Percentiles rank a stretch among this genome's conserved stretches.
Evolutionary conservation across 2,113 vertebrate genomes (phyloP).

Genomic region (Turdus rufiventris): DNA sequence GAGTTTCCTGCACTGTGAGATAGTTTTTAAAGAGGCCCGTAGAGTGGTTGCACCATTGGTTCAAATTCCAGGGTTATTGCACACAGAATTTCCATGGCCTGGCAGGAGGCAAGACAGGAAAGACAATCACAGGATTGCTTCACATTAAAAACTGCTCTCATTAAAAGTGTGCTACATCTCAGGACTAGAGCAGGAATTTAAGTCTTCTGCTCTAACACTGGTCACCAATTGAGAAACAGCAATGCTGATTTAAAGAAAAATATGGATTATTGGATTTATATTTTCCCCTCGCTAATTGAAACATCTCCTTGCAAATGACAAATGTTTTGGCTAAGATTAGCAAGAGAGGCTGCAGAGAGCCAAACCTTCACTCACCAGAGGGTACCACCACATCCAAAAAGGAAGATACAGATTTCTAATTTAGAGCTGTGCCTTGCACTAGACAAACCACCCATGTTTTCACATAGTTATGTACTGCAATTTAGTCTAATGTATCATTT

Average conservation of each 20-base stretch:
- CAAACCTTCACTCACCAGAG: neutral
- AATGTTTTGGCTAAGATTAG: neutral
- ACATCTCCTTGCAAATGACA: neutral
- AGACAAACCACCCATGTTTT: neutral
- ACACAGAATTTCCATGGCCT: neutral
- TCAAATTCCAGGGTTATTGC: neutral
- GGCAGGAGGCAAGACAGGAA: neutral
- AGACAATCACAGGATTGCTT: neutral
- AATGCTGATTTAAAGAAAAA: neutral
- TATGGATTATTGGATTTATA: neutral
- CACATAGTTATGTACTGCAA: neutral
- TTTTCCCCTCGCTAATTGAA: neutral
- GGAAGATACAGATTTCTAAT: neutral
- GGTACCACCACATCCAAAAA: neutral
- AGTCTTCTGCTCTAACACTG: neutral
- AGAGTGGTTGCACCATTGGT: neutral
- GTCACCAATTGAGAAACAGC: slow-evolving; percentile 22
- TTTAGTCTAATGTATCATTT: neutral
- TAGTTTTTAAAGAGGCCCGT: neutral
- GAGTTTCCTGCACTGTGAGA: slow-evolving; percentile 17
- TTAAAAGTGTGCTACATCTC: neutral
- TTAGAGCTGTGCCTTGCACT: neutral
- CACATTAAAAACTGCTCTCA: neutral
- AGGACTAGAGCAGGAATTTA: neutral
- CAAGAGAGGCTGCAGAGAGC: neutral